phyloP scores from a whole-genome alignment of 2,113 vertebrate genomes.

The Trochalopteron elliotii region DNA sequence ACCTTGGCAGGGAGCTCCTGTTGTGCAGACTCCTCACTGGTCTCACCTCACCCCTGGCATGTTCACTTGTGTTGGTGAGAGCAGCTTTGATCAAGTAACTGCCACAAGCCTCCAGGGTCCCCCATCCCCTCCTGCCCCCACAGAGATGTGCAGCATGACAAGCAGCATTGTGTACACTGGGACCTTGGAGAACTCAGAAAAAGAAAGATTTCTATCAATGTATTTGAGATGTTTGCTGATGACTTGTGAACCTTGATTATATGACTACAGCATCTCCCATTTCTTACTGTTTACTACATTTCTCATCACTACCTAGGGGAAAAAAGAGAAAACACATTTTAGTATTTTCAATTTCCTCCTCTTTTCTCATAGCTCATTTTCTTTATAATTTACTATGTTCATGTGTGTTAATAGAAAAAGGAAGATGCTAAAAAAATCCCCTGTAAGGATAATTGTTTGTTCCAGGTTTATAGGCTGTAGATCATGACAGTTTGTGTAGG shows the following conservation, averaged over 20 bases:
- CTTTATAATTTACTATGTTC: background rate
- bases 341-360: background rate
- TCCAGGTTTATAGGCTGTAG: background rate
- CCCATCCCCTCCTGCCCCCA: background rate
- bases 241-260: background rate
- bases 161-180: background rate
- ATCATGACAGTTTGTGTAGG: constrained; percentile 2
- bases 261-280: background rate
- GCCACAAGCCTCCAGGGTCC: too few species aligned
- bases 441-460: constrained; percentile 32
- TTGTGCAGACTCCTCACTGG: background rate
- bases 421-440: background rate
- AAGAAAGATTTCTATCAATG: background rate
- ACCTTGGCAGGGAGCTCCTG: background rate
- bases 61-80: background rate
- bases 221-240: background rate
- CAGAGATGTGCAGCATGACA: accelerated
- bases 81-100: background rate
- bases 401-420: background rate
- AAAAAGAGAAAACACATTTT: background rate
- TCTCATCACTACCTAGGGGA: background rate
- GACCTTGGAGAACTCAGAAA: background rate
- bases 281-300: background rate
- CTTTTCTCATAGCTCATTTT: background rate
- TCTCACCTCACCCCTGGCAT: accelerated